Percentiles rank a stretch among this genome's conserved stretches.
Evolutionary conservation across 2,888 invertebrate genomes (phyloP).

Genomic region (Macrostomum cliftonense): DNA sequence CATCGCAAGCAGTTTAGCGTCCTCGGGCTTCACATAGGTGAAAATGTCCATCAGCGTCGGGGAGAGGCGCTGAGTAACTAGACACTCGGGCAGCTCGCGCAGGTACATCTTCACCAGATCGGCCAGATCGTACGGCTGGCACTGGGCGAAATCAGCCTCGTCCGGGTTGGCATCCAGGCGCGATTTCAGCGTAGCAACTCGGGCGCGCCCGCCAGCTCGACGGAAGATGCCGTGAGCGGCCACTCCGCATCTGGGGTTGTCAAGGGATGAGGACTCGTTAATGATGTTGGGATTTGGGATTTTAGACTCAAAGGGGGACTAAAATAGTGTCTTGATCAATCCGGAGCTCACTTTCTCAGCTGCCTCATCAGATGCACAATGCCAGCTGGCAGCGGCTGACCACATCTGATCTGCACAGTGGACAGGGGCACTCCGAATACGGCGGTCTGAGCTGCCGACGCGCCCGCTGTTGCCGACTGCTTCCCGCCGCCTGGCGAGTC

Average conservation of each 20-base stretch:
- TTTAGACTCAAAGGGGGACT: too few species aligned
- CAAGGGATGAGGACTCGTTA: too few species aligned
- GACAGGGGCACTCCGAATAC: conserved; percentile 72
- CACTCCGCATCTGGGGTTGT: conserved; percentile 50
- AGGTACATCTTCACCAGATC: conserved; percentile 91
- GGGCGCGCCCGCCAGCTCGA: conserved; percentile 77
- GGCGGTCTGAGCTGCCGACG: conserved; percentile 62
- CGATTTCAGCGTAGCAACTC: conserved; percentile 65
- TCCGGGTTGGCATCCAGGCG: conserved; percentile 50
- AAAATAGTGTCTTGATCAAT: too few species aligned
- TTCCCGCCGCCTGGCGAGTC: too few species aligned
- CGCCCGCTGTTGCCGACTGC: too few species aligned
- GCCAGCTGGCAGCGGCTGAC: conserved; percentile 67
- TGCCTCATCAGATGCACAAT: conserved; percentile 69
- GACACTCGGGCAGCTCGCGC: conserved; percentile 74
- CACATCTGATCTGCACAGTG: conserved; percentile 64
- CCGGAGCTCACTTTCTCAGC: conserved; percentile 48
- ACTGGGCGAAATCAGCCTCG: conserved; percentile 46
- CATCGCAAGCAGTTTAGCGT: conserved; percentile 55
- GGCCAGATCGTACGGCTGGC: conserved; percentile 81
- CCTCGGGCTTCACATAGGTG: conserved; percentile 62
- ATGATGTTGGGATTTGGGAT: too few species aligned
- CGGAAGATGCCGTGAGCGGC: conserved; percentile 83
- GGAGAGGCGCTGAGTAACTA: conserved; percentile 76
- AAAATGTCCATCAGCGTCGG: conserved; percentile 84